Conservation (phyloP, 2,888 invertebrate species). For the Sialis lutaria region DNA sequence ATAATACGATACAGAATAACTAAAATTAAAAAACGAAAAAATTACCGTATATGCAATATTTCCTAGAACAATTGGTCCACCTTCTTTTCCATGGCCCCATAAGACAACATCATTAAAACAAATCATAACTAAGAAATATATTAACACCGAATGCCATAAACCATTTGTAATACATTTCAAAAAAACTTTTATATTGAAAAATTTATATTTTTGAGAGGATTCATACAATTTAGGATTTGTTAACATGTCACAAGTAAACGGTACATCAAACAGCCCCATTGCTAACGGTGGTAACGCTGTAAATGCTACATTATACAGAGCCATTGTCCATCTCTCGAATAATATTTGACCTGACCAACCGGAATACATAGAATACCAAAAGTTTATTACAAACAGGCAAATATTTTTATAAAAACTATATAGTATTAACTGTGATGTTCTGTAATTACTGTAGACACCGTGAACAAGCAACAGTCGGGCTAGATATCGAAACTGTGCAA, state of each 20-base stretch:
- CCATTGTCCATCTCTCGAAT: slow-evolving; percentile 97
- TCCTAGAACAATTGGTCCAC: slow-evolving; percentile 87
- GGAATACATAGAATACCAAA: slow-evolving; percentile 96
- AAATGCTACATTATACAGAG: slow-evolving; percentile 94
- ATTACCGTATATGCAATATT: slow-evolving; percentile 92
- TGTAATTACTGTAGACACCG: slow-evolving; percentile 96
- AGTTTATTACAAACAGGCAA: slow-evolving; percentile 95
- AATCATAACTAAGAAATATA: slow-evolving; percentile 88
- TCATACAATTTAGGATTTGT: slow-evolving; percentile 52
- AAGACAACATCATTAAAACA: slow-evolving; percentile 53
- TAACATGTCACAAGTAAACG: slow-evolving; percentile 84
- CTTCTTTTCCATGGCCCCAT: slow-evolving; percentile 67
- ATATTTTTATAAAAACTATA: slow-evolving; percentile 99
- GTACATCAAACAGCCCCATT: slow-evolving; percentile 93
- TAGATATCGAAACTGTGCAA: slow-evolving; percentile 91
- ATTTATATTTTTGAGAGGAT: slow-evolving; percentile 62
- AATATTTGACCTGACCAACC: slow-evolving; percentile 99
- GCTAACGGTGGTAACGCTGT: slow-evolving; percentile 96
- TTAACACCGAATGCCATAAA: slow-evolving; percentile 79
- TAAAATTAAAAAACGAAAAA: background rate
- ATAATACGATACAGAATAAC: slow-evolving; percentile 9
- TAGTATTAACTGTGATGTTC: slow-evolving; percentile 93
- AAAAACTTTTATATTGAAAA: slow-evolving; percentile 82
- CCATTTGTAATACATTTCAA: slow-evolving; percentile 96
- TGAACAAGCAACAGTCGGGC: slow-evolving; percentile 85